A percentile compares a stretch with the other conserved stretches of the same genome.
Conservation (phyloP, 2,888 invertebrate species). For the Diarsia rubi region DNA sequence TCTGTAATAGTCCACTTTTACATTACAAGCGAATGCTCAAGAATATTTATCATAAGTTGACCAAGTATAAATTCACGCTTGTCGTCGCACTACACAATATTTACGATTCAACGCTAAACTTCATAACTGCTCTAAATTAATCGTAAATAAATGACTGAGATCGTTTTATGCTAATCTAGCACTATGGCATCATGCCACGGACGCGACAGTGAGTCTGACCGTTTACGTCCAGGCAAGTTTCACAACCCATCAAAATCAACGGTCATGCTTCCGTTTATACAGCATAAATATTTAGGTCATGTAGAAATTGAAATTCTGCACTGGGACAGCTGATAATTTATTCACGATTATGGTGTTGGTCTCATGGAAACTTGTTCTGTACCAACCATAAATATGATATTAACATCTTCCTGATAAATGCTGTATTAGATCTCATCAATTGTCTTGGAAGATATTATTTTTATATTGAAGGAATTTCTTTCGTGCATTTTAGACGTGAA, state of each 20-base stretch:
- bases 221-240: not conserved
- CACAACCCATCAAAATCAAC: not conserved
- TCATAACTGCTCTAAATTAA: conserved; percentile 5
- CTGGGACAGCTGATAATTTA: not conserved
- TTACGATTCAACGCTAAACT: not conserved
- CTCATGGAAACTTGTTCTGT: not conserved
- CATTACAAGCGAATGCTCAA: not conserved
- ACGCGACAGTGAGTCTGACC: not conserved
- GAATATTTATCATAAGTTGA: not conserved
- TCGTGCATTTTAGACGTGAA: not conserved
- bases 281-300: not conserved
- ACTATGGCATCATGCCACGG: no score
- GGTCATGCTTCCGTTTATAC: not conserved
- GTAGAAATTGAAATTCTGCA: not conserved
- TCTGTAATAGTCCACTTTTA: not conserved
- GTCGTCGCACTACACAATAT: conserved; percentile 5
- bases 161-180: not conserved
- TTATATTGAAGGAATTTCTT: not conserved
- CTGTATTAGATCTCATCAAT: not conserved
- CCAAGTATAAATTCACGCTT: not conserved
- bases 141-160: not conserved
- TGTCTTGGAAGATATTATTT: not conserved
- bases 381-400: not conserved
- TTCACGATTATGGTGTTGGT: not conserved
- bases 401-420: not conserved